Evolutionary conservation across 2,888 invertebrate genomes (phyloP).

Genomic region (Andricus quercusramuli): DNA sequence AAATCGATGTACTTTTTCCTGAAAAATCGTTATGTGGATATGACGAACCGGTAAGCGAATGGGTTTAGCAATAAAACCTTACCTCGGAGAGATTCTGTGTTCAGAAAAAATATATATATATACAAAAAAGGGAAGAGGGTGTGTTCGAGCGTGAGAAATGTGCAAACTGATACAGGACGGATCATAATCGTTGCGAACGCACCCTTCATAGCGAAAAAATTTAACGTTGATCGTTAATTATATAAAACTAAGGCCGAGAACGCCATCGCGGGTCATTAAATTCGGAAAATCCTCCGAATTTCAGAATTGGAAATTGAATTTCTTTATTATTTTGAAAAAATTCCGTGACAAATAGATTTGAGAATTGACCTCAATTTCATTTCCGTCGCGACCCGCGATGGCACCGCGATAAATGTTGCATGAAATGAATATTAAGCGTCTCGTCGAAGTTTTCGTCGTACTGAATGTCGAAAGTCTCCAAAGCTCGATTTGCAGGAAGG

Average conservation of each 20-base stretch:
- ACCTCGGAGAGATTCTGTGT: constrained; percentile 36
- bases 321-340: neutral
- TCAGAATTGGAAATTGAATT: neutral
- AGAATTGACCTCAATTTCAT: neutral
- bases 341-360: neutral
- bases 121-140: constrained; percentile 5
- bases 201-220: constrained; percentile 20
- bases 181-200: constrained; percentile 13
- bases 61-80: constrained; percentile 19
- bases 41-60: constrained; percentile 33
- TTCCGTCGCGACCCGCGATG: constrained; percentile 60
- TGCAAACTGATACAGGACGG: neutral
- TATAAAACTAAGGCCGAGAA: neutral
- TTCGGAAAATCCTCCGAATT: neutral
- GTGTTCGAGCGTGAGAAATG: neutral
- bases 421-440: constrained; percentile 67
- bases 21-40: constrained; percentile 33
- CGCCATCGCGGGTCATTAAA: neutral
- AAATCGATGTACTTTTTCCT: constrained; percentile 30
- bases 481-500: constrained; percentile 28
- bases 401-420: constrained; percentile 67
- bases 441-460: constrained; percentile 59
- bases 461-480: constrained; percentile 44
- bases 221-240: constrained; percentile 41
- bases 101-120: constrained; percentile 23